Conservation (phyloP, 2,888 invertebrate species). For the Hydrotaea diabolus region DNA sequence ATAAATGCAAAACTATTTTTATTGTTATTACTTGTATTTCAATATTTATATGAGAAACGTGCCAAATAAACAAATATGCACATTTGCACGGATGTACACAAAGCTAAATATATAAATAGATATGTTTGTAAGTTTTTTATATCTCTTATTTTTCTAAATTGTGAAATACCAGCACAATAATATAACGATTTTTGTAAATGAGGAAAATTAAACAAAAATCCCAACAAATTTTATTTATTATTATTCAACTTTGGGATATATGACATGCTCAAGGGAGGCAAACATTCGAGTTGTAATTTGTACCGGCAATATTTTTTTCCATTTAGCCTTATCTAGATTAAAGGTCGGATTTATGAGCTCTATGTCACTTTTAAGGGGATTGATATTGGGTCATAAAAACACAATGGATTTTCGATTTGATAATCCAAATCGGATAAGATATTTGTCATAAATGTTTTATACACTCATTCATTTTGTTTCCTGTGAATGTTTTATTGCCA, state of each 20-base stretch:
- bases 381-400: background rate
- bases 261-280: background rate
- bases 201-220: background rate
- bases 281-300: background rate
- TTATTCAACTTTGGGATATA: constrained; percentile 12
- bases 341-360: background rate
- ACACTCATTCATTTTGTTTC: background rate
- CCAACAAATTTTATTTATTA: background rate
- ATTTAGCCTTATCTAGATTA: background rate
- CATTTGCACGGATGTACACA: background rate
- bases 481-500: background rate
- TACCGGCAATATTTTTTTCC: background rate
- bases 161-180: background rate
- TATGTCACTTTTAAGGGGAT: background rate
- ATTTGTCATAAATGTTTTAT: constrained; percentile 7
- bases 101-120: background rate
- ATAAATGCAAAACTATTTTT: constrained; percentile 16
- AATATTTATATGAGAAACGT: constrained; percentile 23
- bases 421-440: constrained; percentile 35
- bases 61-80: background rate
- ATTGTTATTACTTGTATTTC: constrained; percentile 29
- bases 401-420: background rate
- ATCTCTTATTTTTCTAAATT: background rate
- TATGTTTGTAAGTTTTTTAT: background rate
- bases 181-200: background rate